A percentile compares a stretch with the other conserved stretches of the same genome.
Evolutionary conservation across 2,797 vertebrate genomes (phyloP).

Genomic region (Hydrophis major): DNA sequence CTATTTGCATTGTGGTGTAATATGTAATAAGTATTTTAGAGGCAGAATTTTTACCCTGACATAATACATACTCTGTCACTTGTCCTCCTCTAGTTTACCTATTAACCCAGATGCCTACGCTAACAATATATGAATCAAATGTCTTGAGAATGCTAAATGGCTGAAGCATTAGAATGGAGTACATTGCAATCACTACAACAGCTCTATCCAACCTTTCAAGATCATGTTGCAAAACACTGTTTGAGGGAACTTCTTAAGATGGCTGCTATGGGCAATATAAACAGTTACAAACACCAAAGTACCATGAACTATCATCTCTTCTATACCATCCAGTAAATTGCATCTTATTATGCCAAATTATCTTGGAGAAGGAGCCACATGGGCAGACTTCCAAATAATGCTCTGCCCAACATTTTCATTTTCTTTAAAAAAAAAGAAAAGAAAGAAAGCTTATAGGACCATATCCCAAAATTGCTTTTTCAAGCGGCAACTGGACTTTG

Average conservation of each 20-base stretch:
- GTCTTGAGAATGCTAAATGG: not conserved
- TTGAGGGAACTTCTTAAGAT: not conserved
- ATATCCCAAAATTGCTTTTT: not conserved
- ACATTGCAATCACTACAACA: not conserved
- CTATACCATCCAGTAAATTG: not conserved
- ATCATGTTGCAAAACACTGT: not conserved
- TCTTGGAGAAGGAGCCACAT: not conserved
- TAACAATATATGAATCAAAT: not conserved
- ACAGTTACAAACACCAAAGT: not conserved
- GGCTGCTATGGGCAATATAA: not conserved
- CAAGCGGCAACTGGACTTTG: no score
- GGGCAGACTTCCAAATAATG: not conserved
- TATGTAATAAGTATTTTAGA: not conserved
- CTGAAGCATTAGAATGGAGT: not conserved
- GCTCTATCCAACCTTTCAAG: not conserved
- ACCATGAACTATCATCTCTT: not conserved
- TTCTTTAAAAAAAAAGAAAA: not conserved
- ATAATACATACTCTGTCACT: not conserved
- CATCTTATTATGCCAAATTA: not conserved
- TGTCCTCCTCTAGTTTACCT: not conserved
- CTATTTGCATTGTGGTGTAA: not conserved
- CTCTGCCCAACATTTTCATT: not conserved
- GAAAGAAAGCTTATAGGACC: not conserved
- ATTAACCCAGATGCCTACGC: not conserved
- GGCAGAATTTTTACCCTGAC: not conserved